phyloP scores from a whole-genome alignment of 64 coral and sea anemone species.

The Trachythela sp. region DNA sequence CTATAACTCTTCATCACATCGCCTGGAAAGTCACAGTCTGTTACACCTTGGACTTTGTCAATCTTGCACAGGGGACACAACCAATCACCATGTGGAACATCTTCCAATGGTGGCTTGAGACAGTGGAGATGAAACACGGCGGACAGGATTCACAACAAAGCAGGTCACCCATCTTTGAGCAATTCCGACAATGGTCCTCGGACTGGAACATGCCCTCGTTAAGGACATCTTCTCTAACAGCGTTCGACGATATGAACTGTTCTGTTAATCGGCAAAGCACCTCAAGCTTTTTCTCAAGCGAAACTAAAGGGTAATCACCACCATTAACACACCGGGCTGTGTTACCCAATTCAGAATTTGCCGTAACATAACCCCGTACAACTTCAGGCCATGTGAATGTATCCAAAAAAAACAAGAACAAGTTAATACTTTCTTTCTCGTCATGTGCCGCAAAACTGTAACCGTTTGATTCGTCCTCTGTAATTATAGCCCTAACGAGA shows the following conservation, averaged over 20 bases:
- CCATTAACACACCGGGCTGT: constrained; percentile 39
- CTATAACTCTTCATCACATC: constrained; percentile 79
- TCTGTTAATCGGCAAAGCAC: constrained; percentile 76
- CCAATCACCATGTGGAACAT: constrained; percentile 98
- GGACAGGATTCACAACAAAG: constrained; percentile 94
- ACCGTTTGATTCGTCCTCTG: constrained; percentile 87
- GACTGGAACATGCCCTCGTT: constrained; percentile 95
- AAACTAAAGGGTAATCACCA: constrained; percentile 68
- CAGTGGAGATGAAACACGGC: constrained; percentile 95
- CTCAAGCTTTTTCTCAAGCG: constrained; percentile 63
- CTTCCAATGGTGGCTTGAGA: constrained; percentile 92
- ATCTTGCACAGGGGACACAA: constrained; percentile 87
- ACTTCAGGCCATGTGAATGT: constrained; percentile 94
- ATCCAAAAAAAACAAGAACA: constrained; percentile 74
- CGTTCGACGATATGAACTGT: constrained; percentile 84
- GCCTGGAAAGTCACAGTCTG: constrained; percentile 74
- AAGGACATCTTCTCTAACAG: constrained; percentile 85
- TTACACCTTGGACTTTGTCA: constrained; percentile 84
- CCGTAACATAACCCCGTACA: constrained; percentile 78
- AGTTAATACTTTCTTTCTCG: constrained; percentile 95
- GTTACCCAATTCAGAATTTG: constrained; percentile 81
- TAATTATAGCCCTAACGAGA: constrained; percentile 68
- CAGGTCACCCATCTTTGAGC: constrained; percentile 97
- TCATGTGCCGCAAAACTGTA: constrained; percentile 88
- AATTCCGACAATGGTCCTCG: constrained; percentile 96